phyloP scores from a whole-genome alignment of 1,140 invertebrate species.

The Drosophila auraria region DNA sequence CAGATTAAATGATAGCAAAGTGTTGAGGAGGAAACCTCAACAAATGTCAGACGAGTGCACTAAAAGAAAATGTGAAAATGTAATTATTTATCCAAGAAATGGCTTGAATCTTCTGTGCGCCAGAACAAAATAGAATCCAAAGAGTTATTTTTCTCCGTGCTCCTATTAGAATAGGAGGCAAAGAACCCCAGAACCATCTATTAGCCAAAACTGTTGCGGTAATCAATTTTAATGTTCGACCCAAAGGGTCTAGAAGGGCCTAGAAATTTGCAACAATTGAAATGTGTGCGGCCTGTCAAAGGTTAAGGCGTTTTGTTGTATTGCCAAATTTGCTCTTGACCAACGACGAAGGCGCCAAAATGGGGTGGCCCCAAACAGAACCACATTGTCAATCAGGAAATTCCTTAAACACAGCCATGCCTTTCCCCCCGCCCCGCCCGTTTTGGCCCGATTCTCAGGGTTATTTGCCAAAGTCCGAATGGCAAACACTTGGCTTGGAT shows the following conservation, averaged over 20 bases:
- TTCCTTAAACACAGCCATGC: conserved; percentile 47
- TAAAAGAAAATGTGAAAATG: background rate
- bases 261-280: conserved; percentile 58
- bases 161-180: background rate
- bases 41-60: conserved; percentile 26
- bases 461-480: conserved; percentile 67
- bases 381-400: conserved; percentile 75
- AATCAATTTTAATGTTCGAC: conserved; percentile 72
- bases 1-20: conserved; percentile 31
- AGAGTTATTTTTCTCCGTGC: too few species aligned
- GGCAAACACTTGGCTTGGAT: conserved; percentile 63
- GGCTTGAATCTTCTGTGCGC: background rate
- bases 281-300: conserved; percentile 72
- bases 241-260: conserved; percentile 15
- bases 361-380: conserved; percentile 16
- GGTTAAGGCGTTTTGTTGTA: conserved; percentile 67
- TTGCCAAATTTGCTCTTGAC: conserved; percentile 62
- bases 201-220: conserved; percentile 32
- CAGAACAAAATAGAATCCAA: background rate
- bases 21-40: conserved; percentile 29
- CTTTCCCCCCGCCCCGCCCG: conserved; percentile 7
- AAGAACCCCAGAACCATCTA: conserved; percentile 13
- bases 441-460: background rate
- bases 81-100: background rate
- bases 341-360: conserved; percentile 21